These are phyloP conservation scores for Mnemiopsis leidyi DNA, from an alignment of 37 sponge, comb jelly and placozoan genomes.

Conservation along the genomic window DNA sequence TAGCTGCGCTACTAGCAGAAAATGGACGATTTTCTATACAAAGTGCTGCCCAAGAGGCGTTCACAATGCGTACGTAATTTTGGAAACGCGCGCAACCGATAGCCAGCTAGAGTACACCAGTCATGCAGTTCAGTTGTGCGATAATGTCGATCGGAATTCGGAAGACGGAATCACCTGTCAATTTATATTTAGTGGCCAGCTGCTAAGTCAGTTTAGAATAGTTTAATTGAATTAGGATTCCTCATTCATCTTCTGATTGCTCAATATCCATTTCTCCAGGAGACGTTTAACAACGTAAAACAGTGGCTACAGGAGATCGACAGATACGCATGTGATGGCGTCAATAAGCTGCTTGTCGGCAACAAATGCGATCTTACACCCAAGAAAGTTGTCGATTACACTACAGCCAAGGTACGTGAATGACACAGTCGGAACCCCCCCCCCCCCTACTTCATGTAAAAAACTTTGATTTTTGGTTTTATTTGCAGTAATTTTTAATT, in stretches of 20 bases:
- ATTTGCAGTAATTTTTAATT: too few species aligned
- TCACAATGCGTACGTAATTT: slow-evolving; percentile 34
- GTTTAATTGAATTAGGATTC: neutral
- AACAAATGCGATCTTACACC: slow-evolving; percentile 95
- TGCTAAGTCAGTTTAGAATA: too few species aligned
- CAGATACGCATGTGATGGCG: slow-evolving; percentile 92
- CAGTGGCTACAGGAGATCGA: slow-evolving; percentile 99
- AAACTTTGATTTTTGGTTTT: too few species aligned
- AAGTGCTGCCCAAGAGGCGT: neutral
- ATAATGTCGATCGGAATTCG: too few species aligned
- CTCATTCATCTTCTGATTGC: neutral
- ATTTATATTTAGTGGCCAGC: too few species aligned
- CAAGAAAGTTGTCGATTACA: slow-evolving; percentile 96
- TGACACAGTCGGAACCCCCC: too few species aligned
- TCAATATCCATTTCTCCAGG: slow-evolving; percentile 65
- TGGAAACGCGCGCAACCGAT: slow-evolving; percentile 2
- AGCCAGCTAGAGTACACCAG: too few species aligned
- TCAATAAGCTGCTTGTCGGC: slow-evolving; percentile 94
- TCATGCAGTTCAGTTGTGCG: too few species aligned
- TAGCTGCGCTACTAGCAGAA: neutral
- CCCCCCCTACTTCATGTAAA: too few species aligned
- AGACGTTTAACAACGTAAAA: slow-evolving; percentile 91
- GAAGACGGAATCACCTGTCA: too few species aligned
- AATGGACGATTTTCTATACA: neutral
- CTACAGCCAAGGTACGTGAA: slow-evolving; percentile 87